These are phyloP conservation scores for Aramus guarauna DNA, from an alignment of 2,113 vertebrate genomes.

Conservation along the genomic window DNA sequence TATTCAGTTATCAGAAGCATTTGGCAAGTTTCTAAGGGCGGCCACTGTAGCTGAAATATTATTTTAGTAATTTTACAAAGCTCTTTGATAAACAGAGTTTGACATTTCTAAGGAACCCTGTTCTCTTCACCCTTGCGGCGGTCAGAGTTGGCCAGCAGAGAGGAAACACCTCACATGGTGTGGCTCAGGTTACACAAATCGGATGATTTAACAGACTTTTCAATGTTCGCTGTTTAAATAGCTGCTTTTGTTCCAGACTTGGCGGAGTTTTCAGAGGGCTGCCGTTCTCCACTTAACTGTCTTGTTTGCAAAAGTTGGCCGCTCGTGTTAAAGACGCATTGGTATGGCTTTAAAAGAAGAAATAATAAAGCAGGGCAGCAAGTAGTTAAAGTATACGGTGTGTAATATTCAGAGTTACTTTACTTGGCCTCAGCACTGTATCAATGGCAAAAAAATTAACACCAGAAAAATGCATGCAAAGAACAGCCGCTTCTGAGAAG, in stretches of 20 bases:
- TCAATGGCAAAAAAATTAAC: constrained; percentile 33
- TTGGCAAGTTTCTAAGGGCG: constrained; percentile 20
- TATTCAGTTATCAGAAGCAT: constrained; percentile 42
- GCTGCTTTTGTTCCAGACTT: constrained; percentile 50
- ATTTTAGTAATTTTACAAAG: constrained; percentile 57
- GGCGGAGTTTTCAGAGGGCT: not conserved
- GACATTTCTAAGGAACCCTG: constrained; percentile 44
- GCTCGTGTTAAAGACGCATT: rapidly evolving
- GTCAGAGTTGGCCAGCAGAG: not conserved
- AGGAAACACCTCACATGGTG: constrained; percentile 22
- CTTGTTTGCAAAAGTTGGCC: not conserved
- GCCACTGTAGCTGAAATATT: constrained; percentile 29
- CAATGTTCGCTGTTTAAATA: constrained; percentile 42
- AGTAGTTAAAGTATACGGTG: not conserved
- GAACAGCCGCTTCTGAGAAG: not conserved
- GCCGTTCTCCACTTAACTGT: not conserved
- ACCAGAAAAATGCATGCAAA: constrained; percentile 1
- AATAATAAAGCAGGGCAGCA: not conserved
- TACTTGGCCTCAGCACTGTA: not conserved
- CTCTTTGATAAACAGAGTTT: constrained; percentile 42
- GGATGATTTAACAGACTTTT: constrained; percentile 35
- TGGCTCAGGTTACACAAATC: constrained; percentile 50
- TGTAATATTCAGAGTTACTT: constrained; percentile 4
- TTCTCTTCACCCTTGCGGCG: constrained; percentile 30
- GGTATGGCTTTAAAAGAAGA: not conserved